Conservation (phyloP, 2,797 vertebrate genomes). For the Hypotaenidia philippensis region DNA sequence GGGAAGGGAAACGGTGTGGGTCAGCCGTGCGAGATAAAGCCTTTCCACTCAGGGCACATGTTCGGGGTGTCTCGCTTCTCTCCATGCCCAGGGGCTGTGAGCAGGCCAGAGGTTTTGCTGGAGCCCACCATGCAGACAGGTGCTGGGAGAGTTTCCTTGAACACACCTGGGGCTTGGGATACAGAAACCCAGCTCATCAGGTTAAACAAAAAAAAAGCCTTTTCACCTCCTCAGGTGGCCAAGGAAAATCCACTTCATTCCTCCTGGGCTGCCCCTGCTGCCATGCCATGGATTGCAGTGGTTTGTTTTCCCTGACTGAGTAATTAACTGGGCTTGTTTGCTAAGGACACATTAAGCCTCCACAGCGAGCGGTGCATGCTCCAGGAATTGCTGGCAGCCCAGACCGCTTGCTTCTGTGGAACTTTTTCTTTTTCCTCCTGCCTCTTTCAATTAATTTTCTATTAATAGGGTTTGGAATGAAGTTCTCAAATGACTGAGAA, state of each 20-base stretch:
- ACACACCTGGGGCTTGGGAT: not conserved
- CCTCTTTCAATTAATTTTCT: slow-evolving; percentile 47
- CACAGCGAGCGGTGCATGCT: not conserved
- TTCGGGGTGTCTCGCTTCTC: slow-evolving; percentile 24
- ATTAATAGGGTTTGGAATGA: slow-evolving; percentile 42
- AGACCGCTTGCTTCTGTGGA: not conserved
- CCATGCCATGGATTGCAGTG: not conserved
- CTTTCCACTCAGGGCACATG: not conserved
- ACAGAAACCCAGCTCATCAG: not conserved
- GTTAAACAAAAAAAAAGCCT: not conserved
- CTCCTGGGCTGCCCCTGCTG: not conserved
- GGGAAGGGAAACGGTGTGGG: not conserved
- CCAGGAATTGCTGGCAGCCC: slow-evolving; percentile 24
- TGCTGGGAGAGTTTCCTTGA: not conserved
- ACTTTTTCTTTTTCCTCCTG: slow-evolving; percentile 8
- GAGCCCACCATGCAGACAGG: accelerated
- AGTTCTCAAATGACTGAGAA: slow-evolving; percentile 45
- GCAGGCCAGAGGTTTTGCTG: not conserved
- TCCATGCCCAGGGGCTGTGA: not conserved
- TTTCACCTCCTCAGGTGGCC: not conserved
- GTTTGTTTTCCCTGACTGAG: not conserved
- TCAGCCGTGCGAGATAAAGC: not conserved
- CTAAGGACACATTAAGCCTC: not conserved
- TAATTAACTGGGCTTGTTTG: slow-evolving; percentile 27
- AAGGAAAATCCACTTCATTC: not conserved